These are phyloP conservation scores for Calycopis cecrops DNA, from an alignment of 1,140 invertebrate species.

Conservation along the genomic window DNA sequence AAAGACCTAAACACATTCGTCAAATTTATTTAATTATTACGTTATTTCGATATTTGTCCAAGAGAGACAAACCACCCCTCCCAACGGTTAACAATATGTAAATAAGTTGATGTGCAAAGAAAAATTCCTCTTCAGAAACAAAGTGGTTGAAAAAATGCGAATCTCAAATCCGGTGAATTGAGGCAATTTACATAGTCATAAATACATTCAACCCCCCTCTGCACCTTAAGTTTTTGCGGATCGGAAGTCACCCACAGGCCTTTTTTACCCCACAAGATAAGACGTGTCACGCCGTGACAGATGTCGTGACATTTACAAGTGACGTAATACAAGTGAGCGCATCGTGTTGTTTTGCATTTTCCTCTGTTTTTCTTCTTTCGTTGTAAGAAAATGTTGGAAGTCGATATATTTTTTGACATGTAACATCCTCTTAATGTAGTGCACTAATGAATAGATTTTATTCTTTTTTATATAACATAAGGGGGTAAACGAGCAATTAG, in stretches of 20 bases:
- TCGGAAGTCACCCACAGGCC: constrained; percentile 47
- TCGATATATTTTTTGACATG: too few species aligned
- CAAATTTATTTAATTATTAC: too few species aligned
- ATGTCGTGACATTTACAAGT: constrained; percentile 52
- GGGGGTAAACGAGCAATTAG: too few species aligned
- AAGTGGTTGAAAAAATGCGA: constrained; percentile 29
- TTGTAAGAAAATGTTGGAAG: not conserved
- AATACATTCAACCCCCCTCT: constrained; percentile 50
- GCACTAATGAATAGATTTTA: too few species aligned
- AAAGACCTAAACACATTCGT: too few species aligned
- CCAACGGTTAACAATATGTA: constrained; percentile 2
- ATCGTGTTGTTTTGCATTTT: constrained; percentile 17
- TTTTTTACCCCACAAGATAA: constrained; percentile 61
- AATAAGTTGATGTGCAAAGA: not conserved
- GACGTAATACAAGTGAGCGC: constrained; percentile 49
- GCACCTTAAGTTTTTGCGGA: constrained; percentile 24
- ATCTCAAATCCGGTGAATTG: constrained; percentile 33
- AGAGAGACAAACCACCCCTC: not conserved
- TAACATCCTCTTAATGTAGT: too few species aligned
- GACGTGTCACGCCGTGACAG: constrained; percentile 60
- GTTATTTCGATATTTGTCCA: too few species aligned
- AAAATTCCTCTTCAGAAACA: constrained; percentile 21
- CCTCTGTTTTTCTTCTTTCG: constrained; percentile 18
- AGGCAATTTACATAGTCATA: constrained; percentile 71
- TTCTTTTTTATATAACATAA: too few species aligned